Conservation (phyloP, 53 echinoderm and acorn worm genomes). For the Zoroaster sp. region DNA sequence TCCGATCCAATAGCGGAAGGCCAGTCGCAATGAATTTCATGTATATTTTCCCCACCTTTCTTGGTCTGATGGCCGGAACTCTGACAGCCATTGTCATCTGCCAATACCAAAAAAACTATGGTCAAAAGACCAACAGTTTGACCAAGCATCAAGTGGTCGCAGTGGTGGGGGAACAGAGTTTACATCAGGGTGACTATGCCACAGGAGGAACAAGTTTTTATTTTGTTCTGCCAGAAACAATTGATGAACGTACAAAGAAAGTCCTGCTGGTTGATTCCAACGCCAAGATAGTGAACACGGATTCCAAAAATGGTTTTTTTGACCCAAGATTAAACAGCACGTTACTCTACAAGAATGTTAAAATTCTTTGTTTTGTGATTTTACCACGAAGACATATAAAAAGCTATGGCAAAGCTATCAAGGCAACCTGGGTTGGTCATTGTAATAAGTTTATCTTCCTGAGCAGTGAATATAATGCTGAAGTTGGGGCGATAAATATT, state of each 20-base stretch:
- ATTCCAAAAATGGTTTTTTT: slow-evolving; percentile 30
- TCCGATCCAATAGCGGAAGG: neutral
- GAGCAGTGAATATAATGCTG: slow-evolving; percentile 17
- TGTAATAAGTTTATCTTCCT: slow-evolving; percentile 69
- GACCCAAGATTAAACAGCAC: slow-evolving; percentile 70
- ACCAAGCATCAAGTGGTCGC: neutral
- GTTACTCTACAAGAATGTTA: slow-evolving; percentile 49
- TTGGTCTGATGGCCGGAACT: slow-evolving; percentile 72
- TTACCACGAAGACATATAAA: neutral
- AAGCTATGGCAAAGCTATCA: slow-evolving; percentile 26
- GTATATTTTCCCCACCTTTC: slow-evolving; percentile 34
- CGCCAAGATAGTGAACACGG: slow-evolving; percentile 22
- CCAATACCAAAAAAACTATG: slow-evolving; percentile 62
- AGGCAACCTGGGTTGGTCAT: slow-evolving; percentile 70
- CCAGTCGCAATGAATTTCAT: neutral
- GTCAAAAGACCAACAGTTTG: neutral
- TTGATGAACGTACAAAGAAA: neutral
- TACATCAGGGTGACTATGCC: neutral
- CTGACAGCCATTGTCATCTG: slow-evolving; percentile 65
- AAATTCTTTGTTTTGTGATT: slow-evolving; percentile 68
- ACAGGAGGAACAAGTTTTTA: slow-evolving; percentile 57
- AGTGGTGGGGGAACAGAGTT: neutral
- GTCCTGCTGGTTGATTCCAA: neutral
- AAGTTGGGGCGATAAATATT: slow-evolving; percentile 34
- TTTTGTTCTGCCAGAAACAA: slow-evolving; percentile 5